Evolutionary conservation across 2,888 invertebrate genomes (phyloP), one percentile per base, ranked within the genome.

Genomic region (Matsumyia berberina): DNA sequence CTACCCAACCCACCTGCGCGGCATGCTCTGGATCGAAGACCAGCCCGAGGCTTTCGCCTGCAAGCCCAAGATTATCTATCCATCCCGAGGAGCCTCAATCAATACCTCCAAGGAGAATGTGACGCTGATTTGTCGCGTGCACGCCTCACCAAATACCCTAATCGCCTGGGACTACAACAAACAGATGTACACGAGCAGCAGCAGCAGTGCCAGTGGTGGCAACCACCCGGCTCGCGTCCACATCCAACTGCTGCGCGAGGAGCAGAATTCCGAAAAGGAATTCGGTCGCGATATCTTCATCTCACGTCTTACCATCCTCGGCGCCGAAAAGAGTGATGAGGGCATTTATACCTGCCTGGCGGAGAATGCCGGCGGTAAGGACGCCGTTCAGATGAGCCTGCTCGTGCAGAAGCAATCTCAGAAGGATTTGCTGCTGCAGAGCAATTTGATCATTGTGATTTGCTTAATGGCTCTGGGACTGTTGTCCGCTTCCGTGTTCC

Each of bases 271-370:
- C 19, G 89, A 89, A 57, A 88, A 89, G 62, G 89, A 89, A 15
- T 88, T 90, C 46, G 90, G 89, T 0, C 88, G 89, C 51, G 88
- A 89, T 66, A 78, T 89, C 5, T 90, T 89, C 73, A 89, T 89
- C 12, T 90, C 90, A 9, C 89, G 90, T 1, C 91, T 96, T 12
- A 96, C 95, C 0, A 94, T 96, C 44, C 90, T 94, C 0, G 93
- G 94, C 60, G 93, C 94, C 0, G 92, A 93, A 17, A 92, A 92
- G 31, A 93, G 94, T 39, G 96, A 96, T 89, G 94, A 94, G 87
- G 96, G 96, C 2, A 94, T 94, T 60, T 96, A 96, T 89, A 93
- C 94, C 60, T 97, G 97, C 89, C 93, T 95, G 8, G 97, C 97
- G 0, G 95, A 94, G 89, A 97, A 96, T 90, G 93, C 94, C 0